Conservation (phyloP, 2,797 vertebrate species). For the Helostoma temminkii region DNA sequence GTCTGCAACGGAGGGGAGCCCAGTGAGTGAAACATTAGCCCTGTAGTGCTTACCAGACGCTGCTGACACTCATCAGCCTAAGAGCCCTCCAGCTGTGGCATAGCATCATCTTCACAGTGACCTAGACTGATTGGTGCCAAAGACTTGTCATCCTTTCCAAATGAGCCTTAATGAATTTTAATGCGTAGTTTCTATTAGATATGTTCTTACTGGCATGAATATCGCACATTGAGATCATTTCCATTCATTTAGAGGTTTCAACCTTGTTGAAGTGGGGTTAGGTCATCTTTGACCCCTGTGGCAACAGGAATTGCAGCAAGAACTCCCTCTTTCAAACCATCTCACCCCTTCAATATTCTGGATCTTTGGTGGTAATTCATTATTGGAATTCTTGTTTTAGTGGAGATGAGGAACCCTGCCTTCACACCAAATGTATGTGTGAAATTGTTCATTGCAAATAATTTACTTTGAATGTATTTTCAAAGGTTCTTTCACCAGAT, state of each 20-base stretch:
- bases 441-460: neutral
- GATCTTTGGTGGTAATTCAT: neutral
- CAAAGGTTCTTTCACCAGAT: neutral
- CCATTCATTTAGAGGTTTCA: conserved; percentile 65
- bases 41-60: conserved; percentile 57
- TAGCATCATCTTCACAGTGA: conserved; percentile 64
- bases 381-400: neutral
- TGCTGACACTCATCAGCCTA: conserved; percentile 76
- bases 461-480: conserved; percentile 10
- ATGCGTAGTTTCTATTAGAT: conserved; percentile 66
- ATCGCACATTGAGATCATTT: conserved; percentile 49
- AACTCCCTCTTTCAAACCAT: neutral
- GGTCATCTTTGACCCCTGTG: conserved; percentile 43
- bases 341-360: neutral
- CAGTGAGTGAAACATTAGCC: conserved; percentile 55
- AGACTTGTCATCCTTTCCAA: conserved; percentile 60
- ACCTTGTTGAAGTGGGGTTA: conserved; percentile 39
- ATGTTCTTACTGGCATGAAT: conserved; percentile 63
- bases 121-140: conserved; percentile 80
- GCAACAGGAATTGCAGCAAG: conserved; percentile 2
- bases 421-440: neutral
- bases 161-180: conserved; percentile 75
- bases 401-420: neutral
- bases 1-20: conserved; percentile 42
- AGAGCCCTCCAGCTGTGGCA: conserved; percentile 69